These are phyloP conservation scores for Clarias batrachus DNA, from an alignment of 2,113 vertebrate genomes.

Conservation along the genomic window DNA sequence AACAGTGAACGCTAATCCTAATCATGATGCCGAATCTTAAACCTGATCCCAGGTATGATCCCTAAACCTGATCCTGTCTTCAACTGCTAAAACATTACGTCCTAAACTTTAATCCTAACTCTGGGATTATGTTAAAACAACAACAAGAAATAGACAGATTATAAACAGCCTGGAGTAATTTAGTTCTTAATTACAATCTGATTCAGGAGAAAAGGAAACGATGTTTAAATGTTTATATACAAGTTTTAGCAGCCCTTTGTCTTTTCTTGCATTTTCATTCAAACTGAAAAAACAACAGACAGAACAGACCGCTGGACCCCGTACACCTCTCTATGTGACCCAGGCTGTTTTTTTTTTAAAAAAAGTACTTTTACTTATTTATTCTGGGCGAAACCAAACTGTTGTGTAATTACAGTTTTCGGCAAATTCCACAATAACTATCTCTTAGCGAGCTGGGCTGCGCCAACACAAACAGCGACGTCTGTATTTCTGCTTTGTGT, in stretches of 20 bases:
- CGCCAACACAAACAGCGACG: constrained; percentile 62
- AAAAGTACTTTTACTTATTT: constrained; percentile 60
- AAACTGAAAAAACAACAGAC: background rate
- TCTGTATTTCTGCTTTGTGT: too few relatives aligned
- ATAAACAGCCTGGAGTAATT: too few relatives aligned
- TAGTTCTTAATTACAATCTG: too few relatives aligned
- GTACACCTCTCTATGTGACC: constrained; percentile 54
- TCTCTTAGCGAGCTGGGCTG: constrained; percentile 53
- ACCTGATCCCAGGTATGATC: background rate
- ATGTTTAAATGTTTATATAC: too few relatives aligned
- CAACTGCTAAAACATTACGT: background rate
- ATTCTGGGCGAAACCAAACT: constrained; percentile 54
- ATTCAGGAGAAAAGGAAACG: too few relatives aligned
- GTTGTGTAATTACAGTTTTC: constrained; percentile 67
- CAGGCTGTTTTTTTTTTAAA: constrained; percentile 60
- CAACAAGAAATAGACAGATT: too few relatives aligned
- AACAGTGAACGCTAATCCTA: background rate
- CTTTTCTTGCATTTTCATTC: background rate
- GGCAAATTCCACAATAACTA: constrained; percentile 66
- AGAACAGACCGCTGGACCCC: background rate
- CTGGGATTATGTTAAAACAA: background rate
- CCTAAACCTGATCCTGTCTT: background rate
- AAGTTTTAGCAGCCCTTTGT: background rate
- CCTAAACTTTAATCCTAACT: background rate
- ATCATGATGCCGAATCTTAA: background rate